Evolutionary conservation across 1,140 invertebrate species (phyloP), one percentile per base, ranked within the genome.

Genomic region (Papilio helenus): DNA sequence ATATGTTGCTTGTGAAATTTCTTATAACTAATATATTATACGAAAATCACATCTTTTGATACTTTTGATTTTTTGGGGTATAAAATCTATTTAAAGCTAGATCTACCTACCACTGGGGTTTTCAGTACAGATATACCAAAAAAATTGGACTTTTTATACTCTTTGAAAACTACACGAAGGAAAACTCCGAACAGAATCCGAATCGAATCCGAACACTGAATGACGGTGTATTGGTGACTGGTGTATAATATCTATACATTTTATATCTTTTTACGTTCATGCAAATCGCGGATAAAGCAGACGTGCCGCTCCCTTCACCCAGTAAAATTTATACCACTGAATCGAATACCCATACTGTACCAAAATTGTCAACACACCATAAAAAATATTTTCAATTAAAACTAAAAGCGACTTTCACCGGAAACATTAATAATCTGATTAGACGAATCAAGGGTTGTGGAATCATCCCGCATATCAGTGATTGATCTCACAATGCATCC

Each of bases 371-470:
- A 86, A 77, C n/a, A 65, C 39, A 77, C 76, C 16, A 77, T 61
- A 61, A 77, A 76, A 77, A 61, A 80, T 82, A 85, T 79, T 78
- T 79, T 58, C n/a, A 77, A 79, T 85, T 83, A 84, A 82, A 92
- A 85, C 84, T 73, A 81, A 81, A 84, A 87, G 87, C 82, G 78
- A 93, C 92, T 92, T 93, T 93, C 92, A 92, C 91, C 91, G 88
- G 91, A 92, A 89, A 92, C 87, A 90, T 92, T 85, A 87, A 88
- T 94, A 93, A 94, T 92, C 93, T 83, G 90, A 93, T 93, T 93
- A 92, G 80, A 88, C 82, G 80, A 88, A 88, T 85, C 88, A 88
- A 85, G 85, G 88, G 88, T 88, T 84, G 84, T 81, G 76, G 87
- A 89, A 89, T 88, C 85, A 87, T 86, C 86, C 80, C 85, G 82